Conservation (phyloP, 2,888 invertebrate genomes). For the Chymomyza amoena region DNA sequence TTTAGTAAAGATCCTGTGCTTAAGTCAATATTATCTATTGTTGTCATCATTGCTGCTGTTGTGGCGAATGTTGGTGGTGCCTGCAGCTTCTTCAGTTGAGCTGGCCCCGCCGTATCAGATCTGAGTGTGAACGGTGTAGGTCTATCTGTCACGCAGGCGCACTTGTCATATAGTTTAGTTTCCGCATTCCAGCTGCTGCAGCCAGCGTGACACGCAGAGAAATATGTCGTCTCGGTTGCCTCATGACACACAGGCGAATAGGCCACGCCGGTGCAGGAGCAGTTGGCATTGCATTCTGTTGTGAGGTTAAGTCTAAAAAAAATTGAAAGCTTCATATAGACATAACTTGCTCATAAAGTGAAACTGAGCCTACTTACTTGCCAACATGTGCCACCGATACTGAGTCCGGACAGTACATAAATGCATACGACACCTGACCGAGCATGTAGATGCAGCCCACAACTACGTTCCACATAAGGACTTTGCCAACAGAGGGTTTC, state of each 20-base stretch:
- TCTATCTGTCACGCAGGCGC: conserved; percentile 36
- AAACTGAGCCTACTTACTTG: conserved; percentile 42
- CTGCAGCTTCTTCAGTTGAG: neutral
- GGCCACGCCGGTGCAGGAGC: conserved; percentile 81
- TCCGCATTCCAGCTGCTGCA: conserved; percentile 79
- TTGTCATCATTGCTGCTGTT: conserved; percentile 5
- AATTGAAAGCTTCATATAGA: conserved; percentile 7
- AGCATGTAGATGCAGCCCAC: conserved; percentile 81
- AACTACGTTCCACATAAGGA: conserved; percentile 83
- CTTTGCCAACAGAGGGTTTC: conserved; percentile 81
- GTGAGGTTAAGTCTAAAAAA: conserved; percentile 80
- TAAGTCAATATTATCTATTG: neutral
- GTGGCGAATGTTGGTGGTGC: conserved; percentile 23
- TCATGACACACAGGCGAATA: conserved; percentile 84
- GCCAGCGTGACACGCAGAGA: conserved; percentile 87
- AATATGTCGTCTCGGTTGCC: conserved; percentile 81
- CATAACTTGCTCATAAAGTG: neutral
- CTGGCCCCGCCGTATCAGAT: neutral
- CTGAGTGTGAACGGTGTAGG: conserved; percentile 13
- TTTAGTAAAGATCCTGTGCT: conserved; percentile 28
- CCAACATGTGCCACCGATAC: conserved; percentile 61
- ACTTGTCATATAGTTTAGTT: conserved; percentile 44
- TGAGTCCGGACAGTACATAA: conserved; percentile 80
- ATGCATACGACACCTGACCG: conserved; percentile 81
- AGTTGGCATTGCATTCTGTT: conserved; percentile 81